Percentiles rank a stretch among this genome's conserved stretches.
Evolutionary conservation across 30 jellyfish, hydroid and myxozoan species (phyloP).

Genomic region (Nemopilema nomurai): DNA sequence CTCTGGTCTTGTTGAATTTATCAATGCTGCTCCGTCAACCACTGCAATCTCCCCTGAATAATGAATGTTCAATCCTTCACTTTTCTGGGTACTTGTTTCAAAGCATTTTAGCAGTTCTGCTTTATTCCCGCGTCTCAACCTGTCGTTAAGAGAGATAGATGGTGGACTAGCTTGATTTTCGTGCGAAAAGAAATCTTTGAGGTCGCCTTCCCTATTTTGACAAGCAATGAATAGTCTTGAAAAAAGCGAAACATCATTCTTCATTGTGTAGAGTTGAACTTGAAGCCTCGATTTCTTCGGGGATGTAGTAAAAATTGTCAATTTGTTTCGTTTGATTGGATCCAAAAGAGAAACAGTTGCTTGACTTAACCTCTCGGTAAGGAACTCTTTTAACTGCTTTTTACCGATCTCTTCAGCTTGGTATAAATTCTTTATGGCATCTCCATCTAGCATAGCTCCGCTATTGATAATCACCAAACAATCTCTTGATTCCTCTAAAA

Average conservation of each 20-base stretch:
- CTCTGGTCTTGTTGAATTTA: constrained; percentile 41
- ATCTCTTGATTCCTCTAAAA: constrained; percentile 43
- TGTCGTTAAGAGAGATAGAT: too few species aligned
- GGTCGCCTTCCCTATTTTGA: too few species aligned
- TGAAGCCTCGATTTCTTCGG: constrained; percentile 38
- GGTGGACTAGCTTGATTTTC: too few species aligned
- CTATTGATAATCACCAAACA: constrained; percentile 26
- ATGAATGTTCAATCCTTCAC: constrained; percentile 1
- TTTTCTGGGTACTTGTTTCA: constrained; percentile 44
- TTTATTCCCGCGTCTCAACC: too few species aligned
- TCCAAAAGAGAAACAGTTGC: constrained; percentile 42
- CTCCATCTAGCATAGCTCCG: constrained; percentile 10
- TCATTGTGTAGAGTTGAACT: constrained; percentile 27
- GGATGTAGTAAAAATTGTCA: constrained; percentile 37
- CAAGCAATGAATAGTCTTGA: constrained; percentile 81
- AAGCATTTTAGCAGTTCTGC: too few species aligned
- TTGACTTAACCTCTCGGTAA: constrained; percentile 19
- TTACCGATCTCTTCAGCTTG: constrained; percentile 59
- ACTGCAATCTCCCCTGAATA: not conserved
- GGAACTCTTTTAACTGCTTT: constrained; percentile 31
- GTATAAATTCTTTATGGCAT: constrained; percentile 29
- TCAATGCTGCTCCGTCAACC: constrained; percentile 77
- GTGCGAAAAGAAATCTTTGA: too few species aligned
- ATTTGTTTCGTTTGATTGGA: constrained; percentile 52
- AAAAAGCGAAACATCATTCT: constrained; percentile 60